Percentiles rank a stretch among this genome's conserved stretches.
Conservation (phyloP, 2,888 invertebrate genomes). For the Pammene fasciana region DNA sequence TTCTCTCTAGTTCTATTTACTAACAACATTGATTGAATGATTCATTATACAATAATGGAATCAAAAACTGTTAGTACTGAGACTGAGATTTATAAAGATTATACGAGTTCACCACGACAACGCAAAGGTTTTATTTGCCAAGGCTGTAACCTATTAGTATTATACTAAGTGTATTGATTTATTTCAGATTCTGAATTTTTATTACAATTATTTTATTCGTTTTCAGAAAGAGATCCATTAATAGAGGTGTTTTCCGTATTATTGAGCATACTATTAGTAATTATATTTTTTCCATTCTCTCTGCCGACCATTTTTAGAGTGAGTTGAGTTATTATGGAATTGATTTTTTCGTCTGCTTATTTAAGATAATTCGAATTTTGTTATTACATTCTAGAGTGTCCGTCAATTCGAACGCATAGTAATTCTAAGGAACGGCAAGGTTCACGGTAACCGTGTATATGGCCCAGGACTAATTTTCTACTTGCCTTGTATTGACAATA, state of each 20-base stretch:
- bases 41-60: slow-evolving; percentile 6
- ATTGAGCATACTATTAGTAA: slow-evolving; percentile 52
- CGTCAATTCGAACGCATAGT: slow-evolving; percentile 92
- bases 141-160: too few species aligned
- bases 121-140: not conserved
- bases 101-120: not conserved
- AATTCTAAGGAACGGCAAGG: slow-evolving; percentile 91
- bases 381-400: slow-evolving; percentile 79
- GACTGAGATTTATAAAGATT: slow-evolving; percentile 4
- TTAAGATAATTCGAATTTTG: not conserved
- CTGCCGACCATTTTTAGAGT: slow-evolving; percentile 58
- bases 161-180: too few species aligned
- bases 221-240: slow-evolving; percentile 48
- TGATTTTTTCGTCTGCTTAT: not conserved
- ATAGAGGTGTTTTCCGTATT: slow-evolving; percentile 56
- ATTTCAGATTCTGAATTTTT: not conserved
- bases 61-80: not conserved
- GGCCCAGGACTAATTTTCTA: slow-evolving; percentile 94
- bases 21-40: slow-evolving; percentile 17
- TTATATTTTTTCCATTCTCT: slow-evolving; percentile 61
- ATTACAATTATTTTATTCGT: not conserved
- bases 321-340: slow-evolving; percentile 46
- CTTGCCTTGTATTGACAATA: slow-evolving; percentile 94
- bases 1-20: not conserved
- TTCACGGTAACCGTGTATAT: slow-evolving; percentile 85